Evolutionary conservation across 2,113 vertebrate genomes (phyloP).

Genomic region (Rattus norvegicus): DNA sequence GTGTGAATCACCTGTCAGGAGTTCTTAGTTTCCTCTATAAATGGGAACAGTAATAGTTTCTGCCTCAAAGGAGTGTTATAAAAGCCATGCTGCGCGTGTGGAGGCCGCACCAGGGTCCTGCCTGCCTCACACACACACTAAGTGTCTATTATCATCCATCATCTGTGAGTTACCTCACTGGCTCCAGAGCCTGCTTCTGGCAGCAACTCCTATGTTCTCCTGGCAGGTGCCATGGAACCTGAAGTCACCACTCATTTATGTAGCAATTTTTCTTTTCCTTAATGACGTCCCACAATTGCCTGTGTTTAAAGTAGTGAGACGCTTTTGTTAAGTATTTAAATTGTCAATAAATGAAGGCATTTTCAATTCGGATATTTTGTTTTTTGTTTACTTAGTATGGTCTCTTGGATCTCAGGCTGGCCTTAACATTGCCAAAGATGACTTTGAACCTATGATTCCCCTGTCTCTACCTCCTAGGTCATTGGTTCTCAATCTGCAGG

Average conservation of each 20-base stretch:
- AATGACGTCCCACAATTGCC: not conserved
- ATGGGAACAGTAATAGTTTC: not conserved
- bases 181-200: not conserved
- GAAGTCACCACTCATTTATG: not conserved
- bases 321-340: not conserved
- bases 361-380: not conserved
- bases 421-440: not conserved
- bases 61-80: not conserved
- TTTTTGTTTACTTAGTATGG: not conserved
- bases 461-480: not conserved
- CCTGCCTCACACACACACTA: not conserved
- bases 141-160: not conserved
- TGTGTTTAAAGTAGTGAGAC: not conserved
- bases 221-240: not conserved
- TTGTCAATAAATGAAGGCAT: not conserved
- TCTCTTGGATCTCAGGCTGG: not conserved
- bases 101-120: fast-evolving
- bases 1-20: too few relatives aligned
- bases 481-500: not conserved
- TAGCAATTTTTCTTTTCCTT: slow-evolving; percentile 2
- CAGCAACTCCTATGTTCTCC: not conserved
- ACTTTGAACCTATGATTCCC: not conserved
- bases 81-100: fast-evolving
- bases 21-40: not conserved
- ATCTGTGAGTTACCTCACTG: not conserved